Evolutionary conservation across 2,888 invertebrate genomes (phyloP), one percentile per base, ranked within the genome.

Genomic region (Cantharis flavilabris): DNA sequence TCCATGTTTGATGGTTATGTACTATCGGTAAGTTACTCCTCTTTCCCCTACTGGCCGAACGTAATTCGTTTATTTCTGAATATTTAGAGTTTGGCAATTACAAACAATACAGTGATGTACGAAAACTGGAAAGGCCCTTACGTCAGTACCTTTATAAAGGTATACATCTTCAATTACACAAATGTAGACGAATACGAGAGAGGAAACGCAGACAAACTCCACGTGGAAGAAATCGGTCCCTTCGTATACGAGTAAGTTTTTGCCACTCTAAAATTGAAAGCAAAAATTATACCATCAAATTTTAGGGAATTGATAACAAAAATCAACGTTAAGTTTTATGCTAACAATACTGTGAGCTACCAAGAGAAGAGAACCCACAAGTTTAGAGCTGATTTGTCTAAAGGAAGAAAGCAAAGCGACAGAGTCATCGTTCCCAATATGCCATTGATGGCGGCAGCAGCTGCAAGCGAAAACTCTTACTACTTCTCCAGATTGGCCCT

Each of bases 101-200:
- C 88, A 1, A 92, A 94, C 83, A 91, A 91, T 62, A 90, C 91
- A 0, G 82, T 90, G 9, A 89, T 91, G 0, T 93, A 2, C 83
- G 86, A 89, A 0, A 88, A 91, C 81, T 94, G 94, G 93, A 87
- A 86, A 76, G 87, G 89, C 14, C 94, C 94, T 0, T 89, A 91
- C 0, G 90, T 92, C 0, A 89, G 90, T 11, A 90, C 92, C 0
- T 83, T 90, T 1, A 89, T 93, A 85, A 91, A 91, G 74, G 91
- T 96, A 0, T 90, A 94, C 84, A 88, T 96, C 16, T 96, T 96
- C 89, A 96, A 96, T 87, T 96, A 96, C 83, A 96, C 96, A 11
- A 96, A 96, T 86, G 91, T 93, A 80, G 88, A 91, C 0, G 89
- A 90, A 0, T 94, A 92, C 77, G 88, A 90, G 71, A 86, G 83